Conservation (phyloP, 2,113 vertebrate species). For the Poecile atricapillus region DNA sequence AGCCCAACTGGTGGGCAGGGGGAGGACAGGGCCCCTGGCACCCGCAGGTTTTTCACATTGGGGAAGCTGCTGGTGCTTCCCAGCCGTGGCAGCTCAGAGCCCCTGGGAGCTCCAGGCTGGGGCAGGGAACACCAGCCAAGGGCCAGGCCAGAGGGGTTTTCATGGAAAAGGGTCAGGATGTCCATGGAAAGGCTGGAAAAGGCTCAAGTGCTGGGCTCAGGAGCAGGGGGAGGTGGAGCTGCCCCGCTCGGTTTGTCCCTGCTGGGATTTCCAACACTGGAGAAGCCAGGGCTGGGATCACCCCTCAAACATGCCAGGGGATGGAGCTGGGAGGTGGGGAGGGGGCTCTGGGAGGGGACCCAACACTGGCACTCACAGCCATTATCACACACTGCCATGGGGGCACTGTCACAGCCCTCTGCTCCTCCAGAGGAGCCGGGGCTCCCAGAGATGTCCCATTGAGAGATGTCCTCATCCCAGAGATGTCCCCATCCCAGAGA, state of each 20-base stretch:
- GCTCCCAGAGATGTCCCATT: too few relatives aligned
- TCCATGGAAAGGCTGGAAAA: neutral
- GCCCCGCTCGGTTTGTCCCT: accelerated
- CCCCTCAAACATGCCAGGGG: neutral
- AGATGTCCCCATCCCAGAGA: too few relatives aligned
- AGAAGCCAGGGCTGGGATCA: neutral
- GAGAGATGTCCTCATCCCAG: too few relatives aligned
- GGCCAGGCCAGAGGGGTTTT: neutral
- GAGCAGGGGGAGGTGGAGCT: neutral
- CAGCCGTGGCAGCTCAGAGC: neutral
- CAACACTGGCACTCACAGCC: accelerated
- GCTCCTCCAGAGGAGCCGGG: neutral
- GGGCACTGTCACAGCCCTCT: accelerated
- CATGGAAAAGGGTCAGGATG: neutral
- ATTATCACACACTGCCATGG: accelerated
- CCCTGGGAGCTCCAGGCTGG: neutral
- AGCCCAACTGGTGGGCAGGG: neutral
- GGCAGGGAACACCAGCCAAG: neutral
- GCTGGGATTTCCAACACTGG: neutral
- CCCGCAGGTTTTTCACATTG: neutral
- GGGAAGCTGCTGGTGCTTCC: neutral
- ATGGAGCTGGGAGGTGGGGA: neutral
- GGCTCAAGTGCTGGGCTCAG: neutral
- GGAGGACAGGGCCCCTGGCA: neutral
- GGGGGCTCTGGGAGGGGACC: neutral